Evolutionary conservation across 1,140 invertebrate genomes (phyloP).

Genomic region (Hetaerina americana): DNA sequence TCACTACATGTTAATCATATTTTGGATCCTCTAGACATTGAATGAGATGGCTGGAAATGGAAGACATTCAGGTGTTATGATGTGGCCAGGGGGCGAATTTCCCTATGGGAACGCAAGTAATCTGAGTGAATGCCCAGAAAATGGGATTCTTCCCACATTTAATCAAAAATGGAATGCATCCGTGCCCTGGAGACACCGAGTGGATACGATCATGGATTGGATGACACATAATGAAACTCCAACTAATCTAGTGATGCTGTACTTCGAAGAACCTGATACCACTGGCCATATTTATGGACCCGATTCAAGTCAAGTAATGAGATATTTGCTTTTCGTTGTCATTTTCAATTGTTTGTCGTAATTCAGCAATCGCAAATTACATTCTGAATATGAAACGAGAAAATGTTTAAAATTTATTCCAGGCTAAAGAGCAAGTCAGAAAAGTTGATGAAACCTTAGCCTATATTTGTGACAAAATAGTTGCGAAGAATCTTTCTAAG

Average conservation of each 20-base stretch:
- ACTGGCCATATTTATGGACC: conserved; percentile 39
- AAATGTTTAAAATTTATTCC: too few relatives aligned
- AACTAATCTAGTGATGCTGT: conserved; percentile 50
- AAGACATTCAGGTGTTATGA: conserved; percentile 40
- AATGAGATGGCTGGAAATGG: conserved; percentile 31
- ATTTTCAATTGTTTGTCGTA: neutral
- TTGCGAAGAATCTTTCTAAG: conserved; percentile 32
- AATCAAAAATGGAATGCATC: conserved; percentile 34
- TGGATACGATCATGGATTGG: conserved; percentile 51
- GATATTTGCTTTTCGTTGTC: neutral
- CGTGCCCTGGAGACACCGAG: conserved; percentile 35
- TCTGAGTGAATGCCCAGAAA: neutral
- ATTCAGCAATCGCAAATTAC: neutral
- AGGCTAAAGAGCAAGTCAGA: conserved; percentile 34
- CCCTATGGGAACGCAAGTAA: conserved; percentile 22
- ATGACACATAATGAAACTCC: conserved; percentile 39
- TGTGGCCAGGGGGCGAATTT: conserved; percentile 44
- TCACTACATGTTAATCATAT: neutral
- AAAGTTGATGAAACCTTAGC: conserved; percentile 37
- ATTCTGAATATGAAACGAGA: neutral
- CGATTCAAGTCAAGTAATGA: conserved; percentile 21
- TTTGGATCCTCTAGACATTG: conserved; percentile 20
- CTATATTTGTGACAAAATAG: conserved; percentile 40
- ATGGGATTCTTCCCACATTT: conserved; percentile 23
- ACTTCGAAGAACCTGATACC: conserved; percentile 59